Evolutionary conservation across 1,140 invertebrate genomes (phyloP), one percentile per base, ranked within the genome.

Genomic region (Zaprionus capensis): DNA sequence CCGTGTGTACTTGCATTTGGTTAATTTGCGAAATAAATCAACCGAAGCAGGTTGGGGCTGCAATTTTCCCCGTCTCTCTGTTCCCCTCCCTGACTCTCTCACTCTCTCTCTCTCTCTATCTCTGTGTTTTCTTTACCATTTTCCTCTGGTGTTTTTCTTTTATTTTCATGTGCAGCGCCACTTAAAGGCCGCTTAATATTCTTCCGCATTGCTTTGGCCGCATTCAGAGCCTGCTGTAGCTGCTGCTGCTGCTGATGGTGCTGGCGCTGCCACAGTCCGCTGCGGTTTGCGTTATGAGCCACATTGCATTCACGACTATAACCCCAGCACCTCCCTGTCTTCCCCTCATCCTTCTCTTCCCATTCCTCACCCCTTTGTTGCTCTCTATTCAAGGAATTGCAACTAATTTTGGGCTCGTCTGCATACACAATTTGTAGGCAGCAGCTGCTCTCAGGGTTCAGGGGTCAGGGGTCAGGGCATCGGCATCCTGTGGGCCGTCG

Each of bases 171-270:
- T 84, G 84, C 85, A 88, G 72, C 84, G 46, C 20, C 46, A 80
- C 81, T 88, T 90, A 90, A 90, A 88, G 88, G 77, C 78, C 85
- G 84, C 78, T 88, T 88, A 90, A 88, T 88, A 88, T 88, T 88
- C 84, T 88, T 88, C 84, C 84, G 84, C 84, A 88, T 88, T 88
- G 85, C 84, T 88, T 79, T 88, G 85, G 84, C 85, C 84, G 84
- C 84, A 88, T 88, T 88, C 84, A 71, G 82, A 73, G 84, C 69
- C 46, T 17, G 41, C 41, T 44, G 41, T 7, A 3, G n/a, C 38
- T 15, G 38, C 15, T 74, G 74, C 57, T 17, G 44, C 17, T 11
- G 46, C 46, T 17, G 41, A 6, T 44, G 38, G 5, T 74, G 74
- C 71, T 76, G 74, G 57, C 7, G 44, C 44, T 20, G 58, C 71